phyloP scores from a whole-genome alignment of 2,888 invertebrate genomes.

The Drosophila anomalata region DNA sequence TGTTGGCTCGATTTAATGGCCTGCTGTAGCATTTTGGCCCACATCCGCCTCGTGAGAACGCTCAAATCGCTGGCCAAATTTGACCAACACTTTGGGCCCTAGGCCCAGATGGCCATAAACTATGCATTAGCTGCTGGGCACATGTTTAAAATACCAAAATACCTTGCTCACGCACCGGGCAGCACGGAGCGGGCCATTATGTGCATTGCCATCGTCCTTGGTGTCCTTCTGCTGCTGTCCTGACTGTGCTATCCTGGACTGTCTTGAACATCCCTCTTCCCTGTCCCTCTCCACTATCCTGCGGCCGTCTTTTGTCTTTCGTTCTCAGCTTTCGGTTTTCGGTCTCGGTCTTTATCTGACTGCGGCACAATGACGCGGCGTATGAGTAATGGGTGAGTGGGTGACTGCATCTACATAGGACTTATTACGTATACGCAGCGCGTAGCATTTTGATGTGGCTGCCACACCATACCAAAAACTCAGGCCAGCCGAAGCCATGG shows the following conservation, averaged over 20 bases:
- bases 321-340: conserved; percentile 59
- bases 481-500: conserved; percentile 12
- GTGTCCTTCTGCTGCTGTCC: conserved; percentile 32
- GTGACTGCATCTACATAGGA: conserved; percentile 65
- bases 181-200: conserved; percentile 44
- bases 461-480: conserved; percentile 8
- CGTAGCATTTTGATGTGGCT: conserved; percentile 72
- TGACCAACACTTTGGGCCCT: conserved; percentile 69
- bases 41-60: background rate
- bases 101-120: conserved; percentile 67
- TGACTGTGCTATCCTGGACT: background rate
- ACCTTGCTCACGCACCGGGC: conserved; percentile 49
- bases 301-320: conserved; percentile 46
- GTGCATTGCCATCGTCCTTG: conserved; percentile 53
- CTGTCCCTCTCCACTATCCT: conserved; percentile 1
- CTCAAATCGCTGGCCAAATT: conserved; percentile 53
- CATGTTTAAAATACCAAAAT: conserved; percentile 74
- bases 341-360: conserved; percentile 64
- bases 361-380: conserved; percentile 72
- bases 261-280: too few species aligned
- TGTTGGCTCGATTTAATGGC: conserved; percentile 10
- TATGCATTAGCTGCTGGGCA: conserved; percentile 72
- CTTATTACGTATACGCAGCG: conserved; percentile 78
- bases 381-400: conserved; percentile 71
- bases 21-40: background rate